Evolutionary conservation across 2,113 vertebrate species (phyloP).

Genomic region (Erythrolamprus reginae): DNA sequence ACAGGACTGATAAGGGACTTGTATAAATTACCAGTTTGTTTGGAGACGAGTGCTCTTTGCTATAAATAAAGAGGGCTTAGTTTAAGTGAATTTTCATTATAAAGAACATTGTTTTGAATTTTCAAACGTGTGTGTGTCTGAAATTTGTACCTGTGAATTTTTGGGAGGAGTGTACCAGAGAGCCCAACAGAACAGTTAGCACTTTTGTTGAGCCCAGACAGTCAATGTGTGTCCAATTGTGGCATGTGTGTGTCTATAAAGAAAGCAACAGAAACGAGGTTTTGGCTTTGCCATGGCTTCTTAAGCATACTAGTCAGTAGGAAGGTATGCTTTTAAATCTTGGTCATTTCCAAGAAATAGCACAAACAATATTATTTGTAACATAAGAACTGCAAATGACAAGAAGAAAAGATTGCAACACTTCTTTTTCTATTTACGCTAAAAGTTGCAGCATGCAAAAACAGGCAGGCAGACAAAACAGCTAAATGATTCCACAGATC

Average conservation of each 20-base stretch:
- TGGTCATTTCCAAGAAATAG: conserved; percentile 9
- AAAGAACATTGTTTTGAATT: too few species aligned
- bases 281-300: not conserved
- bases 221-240: not conserved
- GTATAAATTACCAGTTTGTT: too few species aligned
- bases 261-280: not conserved
- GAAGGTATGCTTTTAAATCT: not conserved
- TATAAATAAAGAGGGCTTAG: too few species aligned
- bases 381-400: not conserved
- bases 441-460: conserved; percentile 18
- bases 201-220: not conserved
- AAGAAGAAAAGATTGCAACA: not conserved
- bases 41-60: too few species aligned
- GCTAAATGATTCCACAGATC: conserved; percentile 32
- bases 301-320: not conserved
- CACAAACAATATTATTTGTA: conserved; percentile 3
- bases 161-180: too few species aligned
- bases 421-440: not conserved
- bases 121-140: too few species aligned
- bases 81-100: too few species aligned
- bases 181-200: too few species aligned
- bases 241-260: not conserved
- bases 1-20: too few species aligned
- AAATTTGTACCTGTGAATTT: too few species aligned
- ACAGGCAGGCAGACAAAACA: conserved; percentile 32